Conservation (phyloP, 2,113 vertebrate species). For the Nettapus auritus region DNA sequence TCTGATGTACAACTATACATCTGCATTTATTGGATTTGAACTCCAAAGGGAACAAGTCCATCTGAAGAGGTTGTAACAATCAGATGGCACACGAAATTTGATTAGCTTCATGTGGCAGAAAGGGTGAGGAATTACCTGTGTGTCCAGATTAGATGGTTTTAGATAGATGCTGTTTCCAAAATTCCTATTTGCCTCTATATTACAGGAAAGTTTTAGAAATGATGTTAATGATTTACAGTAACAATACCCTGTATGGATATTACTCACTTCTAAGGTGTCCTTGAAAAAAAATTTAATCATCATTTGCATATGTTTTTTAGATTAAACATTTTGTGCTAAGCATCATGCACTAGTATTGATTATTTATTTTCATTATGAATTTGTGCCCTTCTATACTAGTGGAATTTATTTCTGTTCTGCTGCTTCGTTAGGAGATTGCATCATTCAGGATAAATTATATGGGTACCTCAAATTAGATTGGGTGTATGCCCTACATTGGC, state of each 20-base stretch:
- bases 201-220: not conserved
- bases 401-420: not conserved
- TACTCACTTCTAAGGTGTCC: not conserved
- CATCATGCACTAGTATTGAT: not conserved
- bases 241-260: not conserved
- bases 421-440: constrained; percentile 7
- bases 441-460: constrained; percentile 21
- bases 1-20: constrained; percentile 3
- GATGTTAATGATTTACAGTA: not conserved
- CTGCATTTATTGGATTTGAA: constrained; percentile 49
- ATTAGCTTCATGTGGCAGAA: constrained; percentile 8
- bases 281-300: not conserved
- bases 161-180: not conserved
- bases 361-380: not conserved
- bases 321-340: not conserved
- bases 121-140: not conserved
- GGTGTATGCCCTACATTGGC: constrained; percentile 17
- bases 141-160: not conserved
- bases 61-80: constrained; percentile 39
- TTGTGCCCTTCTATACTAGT: not conserved
- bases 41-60: not conserved
- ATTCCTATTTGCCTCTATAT: not conserved
- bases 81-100: constrained; percentile 40
- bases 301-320: not conserved
- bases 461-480: constrained; percentile 8